A percentile compares a stretch with the other conserved stretches of the same genome.
Conservation (phyloP, 2,888 invertebrate species). For the Trachelus iudaicus region DNA sequence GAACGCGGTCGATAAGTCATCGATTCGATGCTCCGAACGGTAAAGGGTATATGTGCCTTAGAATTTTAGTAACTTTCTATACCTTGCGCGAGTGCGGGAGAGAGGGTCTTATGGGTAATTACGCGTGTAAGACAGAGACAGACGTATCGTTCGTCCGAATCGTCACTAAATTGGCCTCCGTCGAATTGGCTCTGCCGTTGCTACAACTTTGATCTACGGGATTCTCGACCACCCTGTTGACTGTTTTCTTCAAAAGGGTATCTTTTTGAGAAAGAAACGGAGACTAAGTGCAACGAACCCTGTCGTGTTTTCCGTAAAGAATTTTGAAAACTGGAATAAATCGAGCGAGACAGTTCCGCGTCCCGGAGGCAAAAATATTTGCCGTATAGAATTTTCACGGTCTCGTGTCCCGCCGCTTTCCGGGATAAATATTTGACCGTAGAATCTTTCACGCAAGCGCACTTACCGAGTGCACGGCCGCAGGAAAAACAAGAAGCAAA, state of each 20-base stretch:
- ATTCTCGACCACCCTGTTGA: neutral
- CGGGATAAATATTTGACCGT: conserved; percentile 15
- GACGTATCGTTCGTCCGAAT: neutral
- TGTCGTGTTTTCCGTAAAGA: neutral
- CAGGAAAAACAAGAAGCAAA: neutral
- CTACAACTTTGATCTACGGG: neutral
- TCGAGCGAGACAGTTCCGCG: neutral
- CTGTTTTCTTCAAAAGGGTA: conserved; percentile 9
- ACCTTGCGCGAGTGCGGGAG: neutral
- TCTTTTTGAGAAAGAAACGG: conserved; percentile 5
- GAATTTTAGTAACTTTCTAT: neutral
- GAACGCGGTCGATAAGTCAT: neutral
- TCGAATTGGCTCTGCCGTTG: neutral
- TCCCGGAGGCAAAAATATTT: conserved; percentile 25
- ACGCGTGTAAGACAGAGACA: neutral
- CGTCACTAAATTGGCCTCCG: neutral
- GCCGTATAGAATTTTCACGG: conserved; percentile 23
- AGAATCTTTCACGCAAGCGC: conserved; percentile 11
- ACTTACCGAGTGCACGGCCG: neutral
- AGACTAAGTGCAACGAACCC: neutral
- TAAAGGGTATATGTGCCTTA: neutral
- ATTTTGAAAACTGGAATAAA: neutral
- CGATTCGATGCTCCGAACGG: neutral
- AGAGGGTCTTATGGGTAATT: neutral
- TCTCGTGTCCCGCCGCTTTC: conserved; percentile 4